Base-by-base conservation (phyloP, 1,140 invertebrate species). In the Polypedilum vanderplanki region DNA sequence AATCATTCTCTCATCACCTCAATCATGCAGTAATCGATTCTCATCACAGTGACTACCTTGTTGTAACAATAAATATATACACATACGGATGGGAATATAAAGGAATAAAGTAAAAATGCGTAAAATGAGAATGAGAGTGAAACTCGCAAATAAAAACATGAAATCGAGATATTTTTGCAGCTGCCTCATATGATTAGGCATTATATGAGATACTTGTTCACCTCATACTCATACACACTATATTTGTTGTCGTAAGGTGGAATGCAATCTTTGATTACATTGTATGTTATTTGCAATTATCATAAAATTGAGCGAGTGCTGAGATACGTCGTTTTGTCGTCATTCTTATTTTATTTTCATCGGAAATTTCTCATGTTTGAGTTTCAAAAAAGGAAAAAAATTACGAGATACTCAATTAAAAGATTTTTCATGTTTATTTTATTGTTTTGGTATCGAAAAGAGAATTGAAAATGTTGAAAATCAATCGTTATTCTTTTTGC, bases 281-380 rank as follows among this genome's bases (percentile, higher is more conserved):
- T 70, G 65, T 70, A 70, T 70, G 17, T 10, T 9, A 70, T 70
- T 70, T 70, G 65, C 20, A 20, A 70, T 70, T 70, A 70, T 70
- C 65, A 70, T 70, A 18, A 70, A 33, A 33, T 3, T 33, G 24
- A 33, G 5, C 24, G 24, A 33, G 1, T 5, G 24, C 5, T 33
- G 24, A 33, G 1, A 33, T 33, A 33, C 24, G 1, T 33, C 5
- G 46, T 57, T n/a, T 57, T 57, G n/a, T n/a, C n/a, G n/a, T n/a
- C 46, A 57, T 57, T 10, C 41, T 46, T 46, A 15, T 46, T 15
- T 46, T 15, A 46, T 46, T 46, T 57, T 57, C 46, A 57, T 57
- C 46, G 46, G 46, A 57, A 57, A 57, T 57, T 15, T 12, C n/a
- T 57, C n/a, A n/a, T n/a, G n/a, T 57, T n/a, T 1, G 12, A 4